Evolutionary conservation across 1,140 invertebrate species (phyloP).

Genomic region (Megathymus violae): DNA sequence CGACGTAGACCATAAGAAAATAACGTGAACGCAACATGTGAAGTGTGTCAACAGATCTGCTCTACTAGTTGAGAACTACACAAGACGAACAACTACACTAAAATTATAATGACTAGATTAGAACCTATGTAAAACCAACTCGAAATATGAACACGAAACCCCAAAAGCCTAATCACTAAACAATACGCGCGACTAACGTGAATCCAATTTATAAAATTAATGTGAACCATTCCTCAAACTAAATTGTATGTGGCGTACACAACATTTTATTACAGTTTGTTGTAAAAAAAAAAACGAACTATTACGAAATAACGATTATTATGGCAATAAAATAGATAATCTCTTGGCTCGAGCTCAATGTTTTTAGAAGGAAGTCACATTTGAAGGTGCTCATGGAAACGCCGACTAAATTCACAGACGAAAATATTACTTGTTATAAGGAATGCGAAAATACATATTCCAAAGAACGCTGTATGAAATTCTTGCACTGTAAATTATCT

Average conservation of each 20-base stretch:
- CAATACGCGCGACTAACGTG: background rate
- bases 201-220: conserved; percentile 3
- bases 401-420: background rate
- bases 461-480: background rate
- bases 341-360: background rate
- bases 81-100: conserved; percentile 50
- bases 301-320: background rate
- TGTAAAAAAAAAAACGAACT: background rate
- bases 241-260: no score
- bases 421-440: no score
- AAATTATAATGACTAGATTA: conserved; percentile 72
- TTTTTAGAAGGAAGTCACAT: no score
- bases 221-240: background rate
- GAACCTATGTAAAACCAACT: conserved; percentile 43
- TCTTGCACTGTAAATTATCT: background rate
- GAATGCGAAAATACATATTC: no score
- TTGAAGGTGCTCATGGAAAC: background rate
- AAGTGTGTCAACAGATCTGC: conserved; percentile 35
- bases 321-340: background rate
- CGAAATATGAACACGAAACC: background rate
- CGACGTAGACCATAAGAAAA: no score
- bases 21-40: no score
- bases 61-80: conserved; percentile 44
- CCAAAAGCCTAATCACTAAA: conserved; percentile 7
- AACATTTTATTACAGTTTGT: background rate